A percentile compares a stretch with the other conserved stretches of the same genome.
Conservation (phyloP, 2,113 vertebrate species). For the Chaetops frenatus region DNA sequence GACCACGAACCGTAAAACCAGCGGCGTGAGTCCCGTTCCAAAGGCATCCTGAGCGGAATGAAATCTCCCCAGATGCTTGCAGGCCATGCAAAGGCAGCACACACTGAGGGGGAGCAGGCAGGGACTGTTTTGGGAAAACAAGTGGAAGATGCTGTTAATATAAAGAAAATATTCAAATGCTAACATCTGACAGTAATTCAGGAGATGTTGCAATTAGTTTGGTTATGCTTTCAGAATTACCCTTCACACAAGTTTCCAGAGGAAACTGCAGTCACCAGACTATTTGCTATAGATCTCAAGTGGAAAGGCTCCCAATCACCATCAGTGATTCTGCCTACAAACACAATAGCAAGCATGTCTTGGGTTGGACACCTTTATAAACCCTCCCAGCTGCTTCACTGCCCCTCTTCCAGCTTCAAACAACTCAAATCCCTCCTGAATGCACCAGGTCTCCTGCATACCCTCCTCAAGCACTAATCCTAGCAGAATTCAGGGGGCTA, state of each 20-base stretch:
- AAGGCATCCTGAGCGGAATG: accelerated
- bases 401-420: not conserved
- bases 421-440: not conserved
- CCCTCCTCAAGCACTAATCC: not conserved
- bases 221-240: not conserved
- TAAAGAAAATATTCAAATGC: not conserved
- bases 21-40: accelerated
- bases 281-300: not conserved
- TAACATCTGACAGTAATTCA: not conserved
- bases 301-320: not conserved
- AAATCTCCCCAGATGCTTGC: not conserved
- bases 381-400: not conserved
- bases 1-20: not conserved
- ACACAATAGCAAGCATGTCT: accelerated
- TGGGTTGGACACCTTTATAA: not conserved
- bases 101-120: accelerated
- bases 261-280: not conserved
- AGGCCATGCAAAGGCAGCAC: not conserved
- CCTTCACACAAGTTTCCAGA: not conserved
- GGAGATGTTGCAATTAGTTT: not conserved
- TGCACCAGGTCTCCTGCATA: not conserved
- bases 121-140: not conserved
- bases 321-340: accelerated
- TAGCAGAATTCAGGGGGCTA: not conserved
- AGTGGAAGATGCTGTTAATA: not conserved